phyloP scores from a whole-genome alignment of 2,888 invertebrate genomes.

The Anoplius nigerrimus region DNA sequence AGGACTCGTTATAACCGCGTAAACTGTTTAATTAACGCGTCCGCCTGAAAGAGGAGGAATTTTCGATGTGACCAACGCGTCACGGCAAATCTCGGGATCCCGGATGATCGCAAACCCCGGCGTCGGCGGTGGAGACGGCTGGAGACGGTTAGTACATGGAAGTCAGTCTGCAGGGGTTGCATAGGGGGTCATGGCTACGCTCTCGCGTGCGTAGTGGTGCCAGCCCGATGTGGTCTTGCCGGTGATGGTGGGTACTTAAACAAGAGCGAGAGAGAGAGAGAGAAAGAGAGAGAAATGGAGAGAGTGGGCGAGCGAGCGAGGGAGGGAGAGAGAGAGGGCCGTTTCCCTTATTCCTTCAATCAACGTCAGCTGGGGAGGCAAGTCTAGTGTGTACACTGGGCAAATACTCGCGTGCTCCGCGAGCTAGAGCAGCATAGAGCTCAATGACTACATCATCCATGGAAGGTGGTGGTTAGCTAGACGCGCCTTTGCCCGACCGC shows the following conservation, averaged over 20 bases:
- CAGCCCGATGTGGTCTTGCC: constrained; percentile 32
- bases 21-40: constrained; percentile 57
- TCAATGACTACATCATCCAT: constrained; percentile 73
- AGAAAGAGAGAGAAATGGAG: too few relatives aligned
- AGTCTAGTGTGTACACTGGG: constrained; percentile 73
- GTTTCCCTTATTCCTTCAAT: constrained; percentile 75
- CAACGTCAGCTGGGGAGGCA: constrained; percentile 74
- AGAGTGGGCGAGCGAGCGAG: constrained; percentile 53
- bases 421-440: constrained; percentile 68
- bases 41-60: constrained; percentile 55
- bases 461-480: constrained; percentile 63
- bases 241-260: constrained; percentile 57
- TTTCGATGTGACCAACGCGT: constrained; percentile 51
- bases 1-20: constrained; percentile 41
- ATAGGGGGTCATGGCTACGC: constrained; percentile 32
- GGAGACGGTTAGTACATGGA: constrained; percentile 49
- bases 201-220: constrained; percentile 3
- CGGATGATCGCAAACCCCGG: constrained; percentile 46
- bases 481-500: constrained; percentile 53
- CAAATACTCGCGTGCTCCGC: constrained; percentile 72
- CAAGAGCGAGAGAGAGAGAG: too few relatives aligned
- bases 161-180: constrained; percentile 61
- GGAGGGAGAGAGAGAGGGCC: constrained; percentile 63
- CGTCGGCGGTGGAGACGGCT: constrained; percentile 46
- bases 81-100: constrained; percentile 34